A percentile compares a stretch with the other conserved stretches of the same genome.
phyloP scores from a whole-genome alignment of 1,140 invertebrate species.

The Ruditapes philippinarum region DNA sequence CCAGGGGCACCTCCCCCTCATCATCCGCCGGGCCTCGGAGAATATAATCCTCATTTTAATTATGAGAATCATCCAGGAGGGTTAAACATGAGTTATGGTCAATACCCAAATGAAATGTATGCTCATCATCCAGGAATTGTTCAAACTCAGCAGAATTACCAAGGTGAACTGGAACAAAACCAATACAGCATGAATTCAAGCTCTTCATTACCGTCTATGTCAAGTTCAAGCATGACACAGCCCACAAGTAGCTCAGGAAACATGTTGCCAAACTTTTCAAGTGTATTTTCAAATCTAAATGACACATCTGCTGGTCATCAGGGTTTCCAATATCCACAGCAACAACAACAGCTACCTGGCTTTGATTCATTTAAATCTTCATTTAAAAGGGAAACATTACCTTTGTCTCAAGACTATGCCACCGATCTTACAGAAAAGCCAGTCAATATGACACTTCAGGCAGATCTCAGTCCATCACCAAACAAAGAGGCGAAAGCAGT shows the following conservation, averaged over 20 bases:
- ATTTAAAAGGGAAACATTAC: slow-evolving; percentile 3
- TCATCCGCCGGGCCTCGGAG: neutral
- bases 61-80: neutral
- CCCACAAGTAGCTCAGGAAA: slow-evolving; percentile 38
- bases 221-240: neutral
- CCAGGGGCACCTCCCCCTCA: neutral
- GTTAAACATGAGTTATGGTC: neutral
- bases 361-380: slow-evolving; percentile 42
- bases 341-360: slow-evolving; percentile 15
- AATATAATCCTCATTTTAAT: neutral
- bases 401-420: slow-evolving; percentile 12
- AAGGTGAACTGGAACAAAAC: neutral
- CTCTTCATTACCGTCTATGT: neutral
- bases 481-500: neutral
- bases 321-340: slow-evolving; percentile 29
- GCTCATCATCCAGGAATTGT: neutral
- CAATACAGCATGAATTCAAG: neutral
- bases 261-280: slow-evolving; percentile 54
- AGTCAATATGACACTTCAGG: neutral
- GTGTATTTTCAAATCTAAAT: slow-evolving; percentile 48
- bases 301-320: slow-evolving; percentile 17
- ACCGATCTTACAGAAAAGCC: slow-evolving; percentile 37
- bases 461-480: slow-evolving; percentile 6
- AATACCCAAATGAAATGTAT: slow-evolving; percentile 15
- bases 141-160: neutral